A percentile compares a stretch with the other conserved stretches of the same genome.
phyloP scores from a whole-genome alignment of 2,113 vertebrate species.

The Mormoops blainvillei region DNA sequence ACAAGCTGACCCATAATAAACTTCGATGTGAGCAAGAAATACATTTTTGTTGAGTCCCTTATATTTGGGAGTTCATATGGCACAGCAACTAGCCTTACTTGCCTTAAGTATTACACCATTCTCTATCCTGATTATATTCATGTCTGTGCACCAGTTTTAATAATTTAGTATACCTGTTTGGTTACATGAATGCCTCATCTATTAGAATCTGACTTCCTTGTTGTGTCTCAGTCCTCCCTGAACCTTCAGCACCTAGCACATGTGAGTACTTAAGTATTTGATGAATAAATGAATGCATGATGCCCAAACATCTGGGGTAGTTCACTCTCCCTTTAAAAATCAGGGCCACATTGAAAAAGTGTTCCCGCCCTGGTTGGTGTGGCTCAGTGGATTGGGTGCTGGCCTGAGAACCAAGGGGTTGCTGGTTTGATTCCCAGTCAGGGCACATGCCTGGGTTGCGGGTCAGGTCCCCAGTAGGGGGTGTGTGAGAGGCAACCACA shows the following conservation, averaged over 20 bases:
- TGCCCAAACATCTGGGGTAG: not conserved
- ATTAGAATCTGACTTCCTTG: constrained; percentile 23
- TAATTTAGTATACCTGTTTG: constrained; percentile 8
- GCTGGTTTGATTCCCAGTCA: too few species aligned
- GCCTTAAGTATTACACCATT: not conserved
- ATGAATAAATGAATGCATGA: not conserved
- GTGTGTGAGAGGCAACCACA: too few species aligned
- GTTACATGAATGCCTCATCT: not conserved
- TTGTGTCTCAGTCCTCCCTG: constrained; percentile 10
- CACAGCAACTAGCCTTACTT: not conserved
- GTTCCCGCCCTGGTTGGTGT: too few species aligned
- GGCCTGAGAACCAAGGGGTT: too few species aligned
- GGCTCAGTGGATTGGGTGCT: too few species aligned
- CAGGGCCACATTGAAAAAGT: not conserved
- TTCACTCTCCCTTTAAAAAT: constrained; percentile 12
- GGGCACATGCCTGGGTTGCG: too few species aligned
- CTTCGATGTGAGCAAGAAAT: not conserved
- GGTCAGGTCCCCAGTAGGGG: too few species aligned
- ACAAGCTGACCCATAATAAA: not conserved
- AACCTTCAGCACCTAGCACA: not conserved
- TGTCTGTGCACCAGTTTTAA: constrained; percentile 4
- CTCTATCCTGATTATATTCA: not conserved
- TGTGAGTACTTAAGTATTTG: not conserved
- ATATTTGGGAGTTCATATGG: not conserved
- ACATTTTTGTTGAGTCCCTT: not conserved